Evolutionary conservation across 1,140 invertebrate species (phyloP).

Genomic region (Diploscapter pachys): DNA sequence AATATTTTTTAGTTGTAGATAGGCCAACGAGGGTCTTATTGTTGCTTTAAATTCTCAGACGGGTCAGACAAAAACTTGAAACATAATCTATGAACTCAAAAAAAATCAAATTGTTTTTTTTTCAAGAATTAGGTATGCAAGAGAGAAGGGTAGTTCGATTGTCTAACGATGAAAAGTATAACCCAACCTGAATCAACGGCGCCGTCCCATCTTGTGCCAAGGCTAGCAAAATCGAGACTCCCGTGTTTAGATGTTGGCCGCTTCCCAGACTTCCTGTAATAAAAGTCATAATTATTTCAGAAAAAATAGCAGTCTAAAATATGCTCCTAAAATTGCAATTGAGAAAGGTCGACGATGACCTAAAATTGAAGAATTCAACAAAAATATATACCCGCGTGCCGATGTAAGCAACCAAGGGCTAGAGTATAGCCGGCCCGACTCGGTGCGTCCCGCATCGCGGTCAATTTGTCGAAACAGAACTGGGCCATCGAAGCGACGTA

Average conservation of each 20-base stretch:
- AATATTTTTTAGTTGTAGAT: neutral
- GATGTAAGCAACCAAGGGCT: slow-evolving; percentile 83
- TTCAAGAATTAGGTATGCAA: too few species aligned
- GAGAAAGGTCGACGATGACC: too few species aligned
- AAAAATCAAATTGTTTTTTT: neutral
- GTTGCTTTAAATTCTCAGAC: neutral
- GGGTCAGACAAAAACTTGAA: slow-evolving; percentile 9
- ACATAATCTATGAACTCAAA: neutral
- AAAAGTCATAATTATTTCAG: neutral
- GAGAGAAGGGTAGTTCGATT: too few species aligned
- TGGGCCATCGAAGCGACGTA: slow-evolving; percentile 87
- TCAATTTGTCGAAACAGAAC: slow-evolving; percentile 80
- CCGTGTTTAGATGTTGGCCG: slow-evolving; percentile 84
- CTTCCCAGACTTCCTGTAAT: slow-evolving; percentile 70
- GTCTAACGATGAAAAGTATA: too few species aligned
- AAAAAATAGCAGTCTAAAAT: neutral
- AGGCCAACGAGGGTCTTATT: neutral
- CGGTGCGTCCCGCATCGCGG: slow-evolving; percentile 81
- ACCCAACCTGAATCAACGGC: slow-evolving; percentile 76
- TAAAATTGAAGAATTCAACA: too few species aligned
- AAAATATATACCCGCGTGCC: slow-evolving; percentile 68
- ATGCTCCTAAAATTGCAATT: neutral
- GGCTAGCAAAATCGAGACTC: slow-evolving; percentile 86
- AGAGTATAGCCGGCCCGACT: slow-evolving; percentile 87
- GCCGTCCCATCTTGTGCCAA: slow-evolving; percentile 86